Percentiles rank a stretch among this genome's conserved stretches.
These are phyloP conservation scores for Baccha elongata DNA, from an alignment of 2,888 invertebrate genomes.

Conservation along the genomic window DNA sequence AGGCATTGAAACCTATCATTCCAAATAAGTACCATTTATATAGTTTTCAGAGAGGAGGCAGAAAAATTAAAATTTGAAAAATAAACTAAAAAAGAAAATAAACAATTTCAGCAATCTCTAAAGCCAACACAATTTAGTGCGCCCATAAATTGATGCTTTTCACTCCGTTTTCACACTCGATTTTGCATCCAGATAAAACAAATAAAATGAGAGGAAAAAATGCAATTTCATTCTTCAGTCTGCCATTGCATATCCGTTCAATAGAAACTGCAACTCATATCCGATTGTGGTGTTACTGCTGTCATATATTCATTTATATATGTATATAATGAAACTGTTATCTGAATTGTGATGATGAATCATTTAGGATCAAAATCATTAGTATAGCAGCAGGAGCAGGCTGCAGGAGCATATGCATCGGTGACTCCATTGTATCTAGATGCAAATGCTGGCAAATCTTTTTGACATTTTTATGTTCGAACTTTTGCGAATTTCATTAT, in stretches of 20 bases:
- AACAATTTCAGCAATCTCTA: conserved; percentile 33
- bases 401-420: background rate
- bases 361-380: conserved; percentile 46
- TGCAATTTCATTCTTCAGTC: conserved; percentile 40
- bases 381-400: background rate
- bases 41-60: background rate
- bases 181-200: conserved; percentile 52
- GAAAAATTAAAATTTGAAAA: background rate
- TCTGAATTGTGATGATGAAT: conserved; percentile 29
- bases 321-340: background rate
- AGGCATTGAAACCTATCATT: conserved; percentile 47
- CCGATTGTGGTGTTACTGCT: conserved; percentile 19
- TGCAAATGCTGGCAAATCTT: conserved; percentile 50
- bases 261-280: conserved; percentile 43
- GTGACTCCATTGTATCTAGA: conserved; percentile 32
- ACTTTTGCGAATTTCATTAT: conserved; percentile 50
- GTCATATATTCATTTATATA: background rate
- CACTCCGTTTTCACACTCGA: conserved; percentile 65
- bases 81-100: background rate
- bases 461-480: conserved; percentile 54
- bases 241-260: conserved; percentile 30
- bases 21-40: conserved; percentile 39
- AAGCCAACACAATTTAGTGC: conserved; percentile 47
- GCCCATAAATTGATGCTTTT: conserved; percentile 63
- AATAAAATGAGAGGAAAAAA: conserved; percentile 26